Evolutionary conservation across 30 jellyfish, hydroid and myxozoan species (phyloP), one percentile per base, ranked within the genome.

Genomic region (Pseudorhiza aurosa): DNA sequence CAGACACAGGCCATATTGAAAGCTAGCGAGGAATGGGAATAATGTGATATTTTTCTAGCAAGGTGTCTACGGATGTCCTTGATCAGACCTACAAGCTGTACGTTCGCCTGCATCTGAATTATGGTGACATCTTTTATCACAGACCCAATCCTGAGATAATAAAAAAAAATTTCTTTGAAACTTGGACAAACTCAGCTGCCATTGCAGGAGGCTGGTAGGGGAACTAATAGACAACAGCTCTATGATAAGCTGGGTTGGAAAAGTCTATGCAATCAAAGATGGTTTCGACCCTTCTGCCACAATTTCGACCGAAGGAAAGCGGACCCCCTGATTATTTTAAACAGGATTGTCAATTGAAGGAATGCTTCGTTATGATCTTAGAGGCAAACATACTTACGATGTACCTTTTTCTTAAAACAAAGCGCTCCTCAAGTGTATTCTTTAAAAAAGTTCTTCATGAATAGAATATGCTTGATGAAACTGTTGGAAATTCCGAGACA

Each of bases 91-190:
- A 72, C 58, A 72, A 49, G 74, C 75, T 72, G 28, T 72, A 46
- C 74, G 77, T 72, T 72, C 53, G 55, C 73, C 76, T 75, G 12
- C 73, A 72, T 72, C 58, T 72, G 30, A 75, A 72, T 44, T 44
- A 72, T 72, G 85, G 85, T 72, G 85, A 46, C 26, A 72, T 72
- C 18, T 44, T 72, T n/a, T 72, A 72, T 49, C 85, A 72, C 58
- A 28, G 58, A 72, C 9, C 31, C 29, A 75, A 72, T 28, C 85
- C 85, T 21, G 75, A 72, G 24, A 47, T 72, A 26, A 2, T 68
- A 68, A 36, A 27, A 4, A 10, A 68, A 68, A n/a, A 35, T 68
- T 19, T 3, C 65, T 12, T 35, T 26, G 40, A 68, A 65, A 68
- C 44, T 68, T 3, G 65, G 40, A 68, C 82, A 68, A 40, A 68